Base-by-base conservation (phyloP, 2,113 vertebrate genomes). In the Gallinago paraguaiae region DNA sequence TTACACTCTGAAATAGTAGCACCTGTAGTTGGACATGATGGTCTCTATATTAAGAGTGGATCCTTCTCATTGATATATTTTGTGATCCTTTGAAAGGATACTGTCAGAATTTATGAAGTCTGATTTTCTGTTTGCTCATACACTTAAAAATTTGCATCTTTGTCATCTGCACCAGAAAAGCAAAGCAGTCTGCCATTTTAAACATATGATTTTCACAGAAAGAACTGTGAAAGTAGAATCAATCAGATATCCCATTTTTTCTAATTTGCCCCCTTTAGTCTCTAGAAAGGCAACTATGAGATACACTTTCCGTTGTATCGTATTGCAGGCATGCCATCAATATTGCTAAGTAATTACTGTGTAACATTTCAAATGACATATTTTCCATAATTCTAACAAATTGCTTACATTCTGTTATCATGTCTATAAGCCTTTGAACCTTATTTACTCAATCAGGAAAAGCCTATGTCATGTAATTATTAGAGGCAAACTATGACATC, bases 341-440 rank as follows among this genome's bases (percentile, higher is more conserved):
- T 86, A 93, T 68, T 83, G 37, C 31, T n/a, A 82, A 94, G 39
- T 93, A 93, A 94, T 96, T 96, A 71, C 82, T 39, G 80, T 30
- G 24, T 33, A 94, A 81, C 48, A 70, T 83, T 78, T 77, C 53
- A 96, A 74, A 85, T 91, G 71, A 82, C 64, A 68, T n/a, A 15
- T 37, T 68, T n/a, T 83, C 68, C 92, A 78, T 71, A 81, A 95
- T 95, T 91, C 35, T 89, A 97, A 96, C 89, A 88, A 86, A 96
- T 95, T 90, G 82, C 74, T 92, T 86, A 48, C 17, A 78, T 57
- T 85, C 13, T 79, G 82, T 95, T 95, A 92, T 81, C 57, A 46
- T n/a, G 35, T 71, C 9, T 14, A 56, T 82, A 70, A 75, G 63
- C 31, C 61, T 94, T 76, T 93, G 63, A 96, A 85, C 11, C 91